Evolutionary conservation across 2,113 vertebrate species (phyloP), one percentile per base, ranked within the genome.

Genomic region (Boulengeromyrus knoepffleri): DNA sequence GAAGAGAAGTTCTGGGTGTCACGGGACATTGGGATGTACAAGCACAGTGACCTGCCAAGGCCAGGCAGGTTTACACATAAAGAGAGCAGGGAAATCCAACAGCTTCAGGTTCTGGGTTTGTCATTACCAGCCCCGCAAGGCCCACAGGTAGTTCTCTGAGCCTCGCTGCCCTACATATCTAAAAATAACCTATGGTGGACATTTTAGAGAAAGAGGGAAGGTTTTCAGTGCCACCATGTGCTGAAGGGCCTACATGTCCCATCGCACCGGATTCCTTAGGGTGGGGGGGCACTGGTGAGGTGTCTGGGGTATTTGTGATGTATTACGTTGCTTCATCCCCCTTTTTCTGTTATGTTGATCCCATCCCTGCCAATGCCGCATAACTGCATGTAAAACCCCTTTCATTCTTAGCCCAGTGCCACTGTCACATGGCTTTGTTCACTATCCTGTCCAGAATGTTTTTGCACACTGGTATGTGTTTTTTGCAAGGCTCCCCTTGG

Each of bases 1-100:
- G 15, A n/a, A 90, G 47, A 49, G 46, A 58, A n/a, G 46, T 46
- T 87, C 17, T 45, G 39, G 50, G 45, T 49, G 83, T 49, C 19
- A n/a, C 5, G 88, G 46, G 46, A 19, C 13, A 39, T 85, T 85
- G 70, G 47, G 70, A 39, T 36, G 4, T 13, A 31, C n/a, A 89
- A 47, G 88, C 70, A 85, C 58, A 47, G 62, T 87, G 39, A 87
- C 66, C 66, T 66, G 83, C 36, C 62, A 90, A 56, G 45, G 27
- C 53, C 17, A 46, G 21, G 53, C 58, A 88, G 85, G 89, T 88
- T 88, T 91, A 90, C 24, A 88, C 62, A 31, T 52, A 66, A 10
- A 88, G 88, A 83, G 31, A 70, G 47, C 13, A 12, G 62, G 24
- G 39, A 80, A 58, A n/a, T 56, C 17, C 31, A 13, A 89, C 2